Base-by-base conservation (phyloP, 2,888 invertebrate species). In the Cheilosia vulpina region DNA sequence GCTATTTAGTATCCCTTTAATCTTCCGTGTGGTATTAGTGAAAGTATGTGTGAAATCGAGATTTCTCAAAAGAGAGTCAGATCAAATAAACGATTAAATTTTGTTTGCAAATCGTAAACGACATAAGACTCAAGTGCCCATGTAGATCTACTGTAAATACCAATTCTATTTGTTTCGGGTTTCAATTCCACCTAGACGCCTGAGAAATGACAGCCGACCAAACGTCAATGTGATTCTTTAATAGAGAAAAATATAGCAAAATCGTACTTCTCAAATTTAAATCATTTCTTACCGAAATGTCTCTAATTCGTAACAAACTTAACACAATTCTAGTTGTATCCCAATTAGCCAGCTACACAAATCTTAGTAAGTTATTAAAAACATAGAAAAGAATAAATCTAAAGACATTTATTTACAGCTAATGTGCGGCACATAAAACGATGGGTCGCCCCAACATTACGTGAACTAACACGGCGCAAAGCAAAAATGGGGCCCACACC, bases 361-460 rank as follows among this genome's bases (percentile, higher is more conserved):
- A 68, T 50, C 5, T 85, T 9, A 60, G 85, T 85, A 85, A 53
- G 34, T 11, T 1, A 47, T 19, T 19, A 0, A 47, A 2, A 19
- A 19, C 2, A 7, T 2, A 0, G 7, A 6, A 13, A 13, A 2
- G 0, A 13, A 15, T 2, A 24, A 0, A 1, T 4, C 0, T 4
- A 2, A 62, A 55, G 45, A 4, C 13, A 19, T 9, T 21, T 50
- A 50, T 24, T 6, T 69, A 43, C 60, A 87, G 83, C 71, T 65
- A 75, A 76, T 66, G 75, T 79, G 34, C 89, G 91, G 21, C 78
- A 89, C 58, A 82, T 92, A 0, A 90, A 91, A 79, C 92, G 96
- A 90, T 96, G 95, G 94, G 94, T 96, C 1, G 92, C 94, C 2
- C 96, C 97, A 34, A 95, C 95, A 6, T 91, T 96, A 87, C 93